phyloP scores from a whole-genome alignment of 2,113 vertebrate species.

The Apteryx mantelli region DNA sequence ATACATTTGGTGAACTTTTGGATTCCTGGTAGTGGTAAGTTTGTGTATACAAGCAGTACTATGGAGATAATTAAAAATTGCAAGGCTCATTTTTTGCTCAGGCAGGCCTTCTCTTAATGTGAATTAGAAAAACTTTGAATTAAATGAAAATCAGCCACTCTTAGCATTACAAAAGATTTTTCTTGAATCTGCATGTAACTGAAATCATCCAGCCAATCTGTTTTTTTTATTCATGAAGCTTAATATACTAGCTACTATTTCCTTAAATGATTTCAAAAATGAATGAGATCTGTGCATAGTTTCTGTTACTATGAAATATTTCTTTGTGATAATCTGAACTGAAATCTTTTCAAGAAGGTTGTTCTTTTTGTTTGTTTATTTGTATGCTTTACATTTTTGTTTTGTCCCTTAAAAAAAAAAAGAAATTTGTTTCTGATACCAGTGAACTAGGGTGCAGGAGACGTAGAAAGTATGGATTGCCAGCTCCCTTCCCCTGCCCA shows the following conservation, averaged over 20 bases:
- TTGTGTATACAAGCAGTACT: background rate
- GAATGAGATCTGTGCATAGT: background rate
- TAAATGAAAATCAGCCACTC: background rate
- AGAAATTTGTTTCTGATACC: background rate
- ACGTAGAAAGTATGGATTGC: too few species aligned
- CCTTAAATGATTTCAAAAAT: background rate
- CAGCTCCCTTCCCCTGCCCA: background rate
- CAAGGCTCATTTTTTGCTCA: background rate
- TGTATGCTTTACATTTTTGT: too few species aligned
- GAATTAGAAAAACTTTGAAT: background rate
- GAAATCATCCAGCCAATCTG: background rate
- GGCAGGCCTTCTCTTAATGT: background rate
- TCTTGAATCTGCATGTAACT: background rate
- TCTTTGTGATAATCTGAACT: background rate
- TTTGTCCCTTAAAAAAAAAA: background rate
- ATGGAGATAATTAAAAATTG: accelerated
- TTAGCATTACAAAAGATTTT: background rate
- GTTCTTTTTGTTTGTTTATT: background rate
- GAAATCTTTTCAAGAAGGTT: background rate
- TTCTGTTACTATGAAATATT: background rate
- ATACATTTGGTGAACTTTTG: background rate
- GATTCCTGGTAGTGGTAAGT: background rate
- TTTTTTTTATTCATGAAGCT: background rate
- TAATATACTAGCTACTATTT: background rate
- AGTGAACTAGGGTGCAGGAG: background rate